Percentiles rank a stretch among this genome's conserved stretches.
Evolutionary conservation across 1,140 invertebrate species (phyloP).

Genomic region (Sinonovacula constricta): DNA sequence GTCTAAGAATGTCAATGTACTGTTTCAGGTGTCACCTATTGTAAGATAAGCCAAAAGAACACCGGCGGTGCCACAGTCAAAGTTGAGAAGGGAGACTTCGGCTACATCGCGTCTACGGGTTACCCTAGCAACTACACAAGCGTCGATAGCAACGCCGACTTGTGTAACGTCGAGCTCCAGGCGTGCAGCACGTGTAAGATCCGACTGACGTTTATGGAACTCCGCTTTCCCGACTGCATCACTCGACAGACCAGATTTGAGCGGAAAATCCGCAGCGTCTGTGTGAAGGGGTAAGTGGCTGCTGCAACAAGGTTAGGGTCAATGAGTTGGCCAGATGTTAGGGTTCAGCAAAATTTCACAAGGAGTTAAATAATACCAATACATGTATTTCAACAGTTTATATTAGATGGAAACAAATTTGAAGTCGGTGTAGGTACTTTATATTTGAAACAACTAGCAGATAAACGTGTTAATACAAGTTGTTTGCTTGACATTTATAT

Average conservation of each 20-base stretch:
- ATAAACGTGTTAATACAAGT: no score
- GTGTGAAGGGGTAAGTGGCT: constrained; percentile 60
- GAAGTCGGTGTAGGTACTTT: no score
- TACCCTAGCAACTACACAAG: constrained; percentile 66
- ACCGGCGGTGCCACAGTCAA: constrained; percentile 41
- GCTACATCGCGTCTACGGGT: constrained; percentile 59
- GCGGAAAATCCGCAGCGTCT: constrained; percentile 53
- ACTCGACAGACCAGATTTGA: constrained; percentile 28
- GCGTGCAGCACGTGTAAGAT: constrained; percentile 72
- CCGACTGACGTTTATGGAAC: constrained; percentile 61
- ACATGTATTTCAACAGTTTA: no score
- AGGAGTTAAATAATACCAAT: no score
- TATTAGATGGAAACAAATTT: no score
- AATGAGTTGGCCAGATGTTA: no score
- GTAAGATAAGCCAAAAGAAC: constrained; percentile 43
- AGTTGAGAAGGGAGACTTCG: constrained; percentile 70
- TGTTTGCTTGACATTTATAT: no score
- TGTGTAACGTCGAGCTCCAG: constrained; percentile 69
- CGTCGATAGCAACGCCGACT: constrained; percentile 53
- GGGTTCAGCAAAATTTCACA: no score
- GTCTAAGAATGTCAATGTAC: neutral
- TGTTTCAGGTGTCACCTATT: constrained; percentile 53
- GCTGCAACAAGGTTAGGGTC: no score
- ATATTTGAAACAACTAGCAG: no score
- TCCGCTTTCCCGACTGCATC: constrained; percentile 62